Evolutionary conservation across 2,113 vertebrate genomes (phyloP).

Genomic region (Nycticebus coucang): DNA sequence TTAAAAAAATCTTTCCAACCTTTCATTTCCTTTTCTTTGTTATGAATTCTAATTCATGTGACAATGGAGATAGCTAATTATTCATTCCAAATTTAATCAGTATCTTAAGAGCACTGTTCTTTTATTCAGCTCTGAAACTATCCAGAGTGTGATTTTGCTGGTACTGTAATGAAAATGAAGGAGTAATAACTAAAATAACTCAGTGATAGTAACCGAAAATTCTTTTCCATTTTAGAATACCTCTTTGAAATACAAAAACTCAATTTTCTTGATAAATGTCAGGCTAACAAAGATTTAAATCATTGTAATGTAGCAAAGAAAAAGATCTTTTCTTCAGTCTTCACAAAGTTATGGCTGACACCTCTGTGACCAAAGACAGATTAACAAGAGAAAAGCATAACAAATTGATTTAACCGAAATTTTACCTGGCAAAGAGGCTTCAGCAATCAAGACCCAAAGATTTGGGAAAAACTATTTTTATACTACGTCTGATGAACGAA

Average conservation of each 20-base stretch:
- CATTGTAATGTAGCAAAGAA: background rate
- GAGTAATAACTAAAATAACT: conserved; percentile 33
- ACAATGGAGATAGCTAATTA: conserved; percentile 63
- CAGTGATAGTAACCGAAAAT: background rate
- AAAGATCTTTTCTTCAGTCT: background rate
- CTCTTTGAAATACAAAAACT: background rate
- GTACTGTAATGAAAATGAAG: background rate
- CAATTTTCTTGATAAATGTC: background rate
- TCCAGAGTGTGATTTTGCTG: background rate
- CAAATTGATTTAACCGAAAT: background rate
- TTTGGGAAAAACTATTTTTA: background rate
- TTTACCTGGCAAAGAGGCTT: background rate
- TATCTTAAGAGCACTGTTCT: conserved; percentile 32
- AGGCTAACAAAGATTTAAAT: conserved; percentile 13
- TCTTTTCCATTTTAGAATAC: background rate
- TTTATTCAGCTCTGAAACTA: conserved; percentile 20
- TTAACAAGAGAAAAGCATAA: background rate
- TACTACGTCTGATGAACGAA: background rate
- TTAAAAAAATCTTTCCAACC: conserved; percentile 19
- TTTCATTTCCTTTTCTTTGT: conserved; percentile 61
- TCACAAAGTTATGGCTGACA: background rate
- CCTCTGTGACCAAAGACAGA: background rate
- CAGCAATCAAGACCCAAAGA: background rate
- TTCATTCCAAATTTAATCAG: conserved; percentile 49
- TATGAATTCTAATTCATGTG: conserved; percentile 55